Percentiles rank a stretch among this genome's conserved stretches.
Evolutionary conservation across 2,797 vertebrate species (phyloP).

Genomic region (Fratercula arctica): DNA sequence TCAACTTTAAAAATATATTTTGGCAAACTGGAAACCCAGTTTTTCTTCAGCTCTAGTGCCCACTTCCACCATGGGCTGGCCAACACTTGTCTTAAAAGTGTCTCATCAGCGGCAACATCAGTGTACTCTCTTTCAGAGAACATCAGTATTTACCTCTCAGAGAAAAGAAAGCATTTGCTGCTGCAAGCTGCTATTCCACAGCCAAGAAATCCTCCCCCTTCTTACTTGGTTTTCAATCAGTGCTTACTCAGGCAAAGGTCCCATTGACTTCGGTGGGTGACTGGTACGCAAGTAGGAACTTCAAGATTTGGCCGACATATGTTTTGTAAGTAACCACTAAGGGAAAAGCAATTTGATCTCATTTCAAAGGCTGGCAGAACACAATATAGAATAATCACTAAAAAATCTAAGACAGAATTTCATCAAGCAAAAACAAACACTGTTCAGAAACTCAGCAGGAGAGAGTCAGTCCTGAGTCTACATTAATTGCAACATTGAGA

Average conservation of each 20-base stretch:
- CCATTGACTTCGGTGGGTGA: neutral
- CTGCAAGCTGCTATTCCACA: neutral
- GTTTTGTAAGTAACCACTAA: constrained; percentile 39
- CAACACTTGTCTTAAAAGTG: neutral
- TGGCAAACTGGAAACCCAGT: neutral
- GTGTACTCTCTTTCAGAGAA: neutral
- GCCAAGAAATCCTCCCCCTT: neutral
- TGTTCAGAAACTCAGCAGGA: constrained; percentile 62
- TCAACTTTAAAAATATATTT: neutral
- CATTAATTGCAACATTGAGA: constrained; percentile 56
- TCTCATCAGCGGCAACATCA: neutral
- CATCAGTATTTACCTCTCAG: neutral
- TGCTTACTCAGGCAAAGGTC: constrained; percentile 43
- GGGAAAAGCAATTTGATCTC: constrained; percentile 51
- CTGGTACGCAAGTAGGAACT: constrained; percentile 23
- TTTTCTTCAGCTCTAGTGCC: neutral
- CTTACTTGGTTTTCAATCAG: constrained; percentile 2
- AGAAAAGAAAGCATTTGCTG: constrained; percentile 2
- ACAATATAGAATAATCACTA: constrained; percentile 58
- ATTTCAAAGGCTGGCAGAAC: constrained; percentile 67
- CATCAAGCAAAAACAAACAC: constrained; percentile 67
- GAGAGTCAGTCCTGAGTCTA: constrained; percentile 41
- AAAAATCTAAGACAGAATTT: constrained; percentile 68
- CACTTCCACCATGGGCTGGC: neutral
- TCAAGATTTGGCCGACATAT: constrained; percentile 48